Evolutionary conservation across 2,888 invertebrate species (phyloP).

Genomic region (Parnassius apollo): DNA sequence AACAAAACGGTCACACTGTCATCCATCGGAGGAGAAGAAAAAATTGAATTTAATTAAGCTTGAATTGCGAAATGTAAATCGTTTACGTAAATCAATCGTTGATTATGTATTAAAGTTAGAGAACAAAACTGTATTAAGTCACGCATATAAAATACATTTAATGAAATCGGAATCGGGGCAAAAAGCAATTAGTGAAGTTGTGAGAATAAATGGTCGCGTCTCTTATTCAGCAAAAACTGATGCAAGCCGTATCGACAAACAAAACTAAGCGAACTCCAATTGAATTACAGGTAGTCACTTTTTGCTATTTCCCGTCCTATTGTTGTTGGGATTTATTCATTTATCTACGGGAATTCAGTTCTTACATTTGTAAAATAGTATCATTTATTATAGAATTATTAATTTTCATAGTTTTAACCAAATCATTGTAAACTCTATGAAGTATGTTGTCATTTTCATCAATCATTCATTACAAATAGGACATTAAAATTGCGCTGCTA

Average conservation of each 20-base stretch:
- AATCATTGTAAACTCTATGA: too few relatives aligned
- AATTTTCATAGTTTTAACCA: too few relatives aligned
- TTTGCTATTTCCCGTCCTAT: slow-evolving; percentile 29
- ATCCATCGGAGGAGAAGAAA: too few relatives aligned
- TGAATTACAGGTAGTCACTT: slow-evolving; percentile 50
- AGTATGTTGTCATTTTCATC: too few relatives aligned
- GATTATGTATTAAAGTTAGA: slow-evolving; percentile 15
- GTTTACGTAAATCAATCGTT: slow-evolving; percentile 5
- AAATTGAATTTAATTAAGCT: too few relatives aligned
- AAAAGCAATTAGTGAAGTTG: slow-evolving; percentile 46
- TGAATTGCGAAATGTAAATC: neutral
- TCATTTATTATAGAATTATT: too few relatives aligned
- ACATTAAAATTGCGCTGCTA: too few relatives aligned
- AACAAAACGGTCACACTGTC: too few relatives aligned
- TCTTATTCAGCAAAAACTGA: slow-evolving; percentile 51
- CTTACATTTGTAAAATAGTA: too few relatives aligned
- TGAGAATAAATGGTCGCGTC: slow-evolving; percentile 36
- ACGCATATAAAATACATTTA: slow-evolving; percentile 8
- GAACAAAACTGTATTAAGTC: slow-evolving; percentile 7
- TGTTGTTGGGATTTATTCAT: slow-evolving; percentile 9
- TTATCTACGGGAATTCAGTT: neutral
- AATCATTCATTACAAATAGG: too few relatives aligned
- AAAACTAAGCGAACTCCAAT: slow-evolving; percentile 50
- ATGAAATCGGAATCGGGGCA: slow-evolving; percentile 32
- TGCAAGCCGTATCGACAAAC: slow-evolving; percentile 35